These are phyloP conservation scores for Standfussiana lucernea DNA, from an alignment of 2,888 invertebrate genomes.

Conservation along the genomic window DNA sequence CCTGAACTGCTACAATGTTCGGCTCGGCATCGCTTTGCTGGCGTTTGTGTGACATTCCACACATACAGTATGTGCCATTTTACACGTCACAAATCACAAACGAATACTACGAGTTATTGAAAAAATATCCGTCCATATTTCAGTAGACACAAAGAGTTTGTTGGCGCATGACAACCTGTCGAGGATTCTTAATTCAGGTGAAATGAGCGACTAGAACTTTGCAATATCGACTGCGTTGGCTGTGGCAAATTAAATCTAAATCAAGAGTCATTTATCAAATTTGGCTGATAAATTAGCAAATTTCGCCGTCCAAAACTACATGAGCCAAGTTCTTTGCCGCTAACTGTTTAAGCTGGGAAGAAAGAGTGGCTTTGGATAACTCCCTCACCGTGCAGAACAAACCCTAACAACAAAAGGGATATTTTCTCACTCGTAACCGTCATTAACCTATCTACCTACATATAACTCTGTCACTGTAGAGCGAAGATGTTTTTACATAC, in stretches of 20 bases:
- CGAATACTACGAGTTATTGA: background rate
- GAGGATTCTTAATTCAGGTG: background rate
- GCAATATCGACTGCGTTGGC: background rate
- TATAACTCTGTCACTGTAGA: background rate
- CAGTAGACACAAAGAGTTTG: background rate
- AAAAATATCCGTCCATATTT: background rate
- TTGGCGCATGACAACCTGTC: background rate
- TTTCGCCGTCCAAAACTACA: too few species aligned
- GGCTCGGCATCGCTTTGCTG: background rate
- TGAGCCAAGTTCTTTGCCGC: background rate
- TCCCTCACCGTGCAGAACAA: background rate
- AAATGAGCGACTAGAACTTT: background rate
- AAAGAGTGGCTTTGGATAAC: background rate
- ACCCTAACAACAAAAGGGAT: background rate
- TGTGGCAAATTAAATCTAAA: too few species aligned
- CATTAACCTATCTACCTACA: background rate
- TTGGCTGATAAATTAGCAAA: too few species aligned
- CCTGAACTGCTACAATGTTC: background rate
- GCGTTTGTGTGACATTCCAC: conserved; percentile 22
- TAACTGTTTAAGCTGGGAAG: background rate
- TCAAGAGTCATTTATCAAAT: too few species aligned
- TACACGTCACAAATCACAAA: background rate
- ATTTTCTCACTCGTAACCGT: background rate
- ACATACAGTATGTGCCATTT: conserved; percentile 1
- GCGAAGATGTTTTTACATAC: background rate